phyloP scores from a whole-genome alignment of 2,113 vertebrate genomes.

The Cheilinus undulatus region DNA sequence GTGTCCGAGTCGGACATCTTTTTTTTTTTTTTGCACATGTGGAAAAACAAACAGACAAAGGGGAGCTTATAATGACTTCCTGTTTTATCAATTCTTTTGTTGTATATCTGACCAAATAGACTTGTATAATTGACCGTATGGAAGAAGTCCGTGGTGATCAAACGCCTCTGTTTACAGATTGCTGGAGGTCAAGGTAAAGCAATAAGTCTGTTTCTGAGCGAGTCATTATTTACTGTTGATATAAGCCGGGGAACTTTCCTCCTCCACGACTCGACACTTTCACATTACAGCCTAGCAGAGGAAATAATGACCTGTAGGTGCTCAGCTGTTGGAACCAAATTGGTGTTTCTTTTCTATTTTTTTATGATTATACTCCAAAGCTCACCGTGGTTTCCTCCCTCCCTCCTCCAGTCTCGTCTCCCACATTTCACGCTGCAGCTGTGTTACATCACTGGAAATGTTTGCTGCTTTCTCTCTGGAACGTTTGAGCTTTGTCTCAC shows the following conservation, averaged over 20 bases:
- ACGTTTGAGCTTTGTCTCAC: conserved; percentile 40
- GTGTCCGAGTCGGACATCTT: not conserved
- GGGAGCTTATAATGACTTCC: conserved; percentile 6
- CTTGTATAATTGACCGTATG: conserved; percentile 36
- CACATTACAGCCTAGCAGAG: conserved; percentile 72
- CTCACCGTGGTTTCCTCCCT: conserved; percentile 35
- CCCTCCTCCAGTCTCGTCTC: conserved; percentile 77
- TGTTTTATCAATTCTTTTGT: not conserved
- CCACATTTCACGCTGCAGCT: conserved; percentile 77
- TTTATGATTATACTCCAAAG: conserved; percentile 82
- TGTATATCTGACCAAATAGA: not conserved
- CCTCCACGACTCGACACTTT: conserved; percentile 59
- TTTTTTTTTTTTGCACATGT: not conserved
- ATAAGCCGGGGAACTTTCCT: conserved; percentile 70
- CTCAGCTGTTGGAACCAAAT: conserved; percentile 87
- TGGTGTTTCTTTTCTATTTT: conserved; percentile 72
- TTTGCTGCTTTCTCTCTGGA: conserved; percentile 33
- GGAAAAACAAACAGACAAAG: not conserved
- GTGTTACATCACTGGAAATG: conserved; percentile 85
- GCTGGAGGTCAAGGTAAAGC: conserved; percentile 58
- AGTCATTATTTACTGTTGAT: conserved; percentile 82
- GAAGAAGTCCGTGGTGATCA: conserved; percentile 41
- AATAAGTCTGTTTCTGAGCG: conserved; percentile 55
- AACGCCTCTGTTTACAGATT: conserved; percentile 43
- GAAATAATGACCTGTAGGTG: conserved; percentile 86